phyloP scores from a whole-genome alignment of 2,113 vertebrate genomes.

The Perca fluviatilis region DNA sequence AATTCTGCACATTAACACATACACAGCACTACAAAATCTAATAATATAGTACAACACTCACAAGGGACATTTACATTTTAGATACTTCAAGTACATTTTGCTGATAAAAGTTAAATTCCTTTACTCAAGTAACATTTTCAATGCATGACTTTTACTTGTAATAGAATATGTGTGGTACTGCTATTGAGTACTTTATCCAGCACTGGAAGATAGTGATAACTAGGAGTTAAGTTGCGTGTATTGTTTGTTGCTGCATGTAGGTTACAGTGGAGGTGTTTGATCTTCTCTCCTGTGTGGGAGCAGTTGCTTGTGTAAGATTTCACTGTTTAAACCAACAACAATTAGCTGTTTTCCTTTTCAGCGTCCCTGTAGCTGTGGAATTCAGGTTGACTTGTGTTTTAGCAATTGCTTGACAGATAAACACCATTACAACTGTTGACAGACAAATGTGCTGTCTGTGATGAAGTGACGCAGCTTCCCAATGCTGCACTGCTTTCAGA shows the following conservation, averaged over 20 bases:
- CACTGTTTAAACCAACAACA: conserved; percentile 61
- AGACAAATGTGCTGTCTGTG: conserved; percentile 31
- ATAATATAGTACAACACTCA: neutral
- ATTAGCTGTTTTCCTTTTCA: conserved; percentile 27
- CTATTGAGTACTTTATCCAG: neutral
- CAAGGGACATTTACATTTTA: neutral
- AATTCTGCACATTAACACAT: neutral
- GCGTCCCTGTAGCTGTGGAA: conserved; percentile 11
- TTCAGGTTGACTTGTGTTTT: conserved; percentile 34
- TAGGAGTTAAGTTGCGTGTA: neutral
- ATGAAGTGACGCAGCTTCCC: conserved; percentile 22
- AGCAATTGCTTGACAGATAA: neutral
- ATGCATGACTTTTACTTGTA: neutral
- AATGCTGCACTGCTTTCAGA: conserved; percentile 20
- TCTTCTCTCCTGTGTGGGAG: neutral
- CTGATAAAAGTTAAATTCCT: neutral
- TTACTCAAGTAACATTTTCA: neutral
- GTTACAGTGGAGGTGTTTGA: conserved; percentile 2
- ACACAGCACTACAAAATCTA: neutral
- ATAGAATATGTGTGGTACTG: neutral
- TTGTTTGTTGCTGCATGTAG: conserved; percentile 3
- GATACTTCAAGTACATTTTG: neutral
- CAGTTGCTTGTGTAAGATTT: conserved; percentile 28
- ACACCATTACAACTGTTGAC: conserved; percentile 10
- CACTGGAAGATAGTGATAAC: neutral